Conservation (phyloP, 1,140 invertebrate genomes). For the Heterodera schachtii region DNA sequence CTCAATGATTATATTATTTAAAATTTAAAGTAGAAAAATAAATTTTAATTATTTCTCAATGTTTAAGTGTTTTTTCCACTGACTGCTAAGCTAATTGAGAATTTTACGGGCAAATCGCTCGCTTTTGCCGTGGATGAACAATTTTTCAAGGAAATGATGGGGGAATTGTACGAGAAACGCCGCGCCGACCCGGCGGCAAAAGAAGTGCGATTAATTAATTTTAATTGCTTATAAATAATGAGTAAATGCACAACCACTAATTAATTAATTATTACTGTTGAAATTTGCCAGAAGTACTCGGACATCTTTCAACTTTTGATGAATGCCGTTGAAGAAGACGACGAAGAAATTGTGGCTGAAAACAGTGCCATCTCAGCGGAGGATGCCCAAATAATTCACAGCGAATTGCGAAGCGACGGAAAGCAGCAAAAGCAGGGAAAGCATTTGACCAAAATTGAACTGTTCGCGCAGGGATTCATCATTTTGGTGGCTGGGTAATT, state of each 20-base stretch:
- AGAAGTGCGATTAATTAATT: no score
- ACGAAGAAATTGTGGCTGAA: no score
- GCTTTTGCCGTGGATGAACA: background rate
- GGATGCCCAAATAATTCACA: constrained; percentile 26
- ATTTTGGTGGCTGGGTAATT: constrained; percentile 34
- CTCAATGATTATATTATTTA: no score
- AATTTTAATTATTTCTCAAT: no score
- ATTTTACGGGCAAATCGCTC: background rate
- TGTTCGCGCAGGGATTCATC: constrained; percentile 34
- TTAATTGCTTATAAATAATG: no score
- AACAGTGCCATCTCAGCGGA: constrained; percentile 2
- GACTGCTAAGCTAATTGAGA: background rate
- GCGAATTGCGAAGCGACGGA: constrained; percentile 5
- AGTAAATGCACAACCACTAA: no score
- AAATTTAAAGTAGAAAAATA: no score
- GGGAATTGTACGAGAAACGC: constrained; percentile 29
- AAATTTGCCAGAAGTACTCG: constrained; percentile 37
- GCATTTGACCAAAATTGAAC: constrained; percentile 32
- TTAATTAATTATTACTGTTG: no score
- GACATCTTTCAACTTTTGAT: constrained; percentile 43
- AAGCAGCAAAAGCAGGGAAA: constrained; percentile 7
- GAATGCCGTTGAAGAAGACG: constrained; percentile 39
- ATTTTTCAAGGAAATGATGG: constrained; percentile 25
- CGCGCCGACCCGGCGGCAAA: constrained; percentile 30
- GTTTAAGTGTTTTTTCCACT: constrained; percentile 23